Evolutionary conservation across 2,888 invertebrate genomes (phyloP), one percentile per base, ranked within the genome.

Genomic region (Deroplatys truncata): DNA sequence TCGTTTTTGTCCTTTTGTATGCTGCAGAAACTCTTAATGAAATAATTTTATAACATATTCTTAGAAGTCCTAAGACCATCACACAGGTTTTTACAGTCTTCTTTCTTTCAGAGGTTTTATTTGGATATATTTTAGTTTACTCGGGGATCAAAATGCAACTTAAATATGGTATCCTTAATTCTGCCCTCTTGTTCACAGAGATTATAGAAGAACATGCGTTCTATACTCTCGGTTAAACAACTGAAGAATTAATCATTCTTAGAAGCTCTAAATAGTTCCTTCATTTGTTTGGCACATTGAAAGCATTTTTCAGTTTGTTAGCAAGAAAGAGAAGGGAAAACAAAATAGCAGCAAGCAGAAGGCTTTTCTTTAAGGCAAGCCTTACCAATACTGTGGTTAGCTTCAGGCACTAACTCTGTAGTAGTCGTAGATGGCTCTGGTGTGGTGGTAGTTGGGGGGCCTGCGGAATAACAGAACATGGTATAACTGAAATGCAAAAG

Each of bases 361-460:
- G 56, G 56, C 56, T 72, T 72, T 72, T 72, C 56, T 72, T 72
- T 72, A 25, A 72, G 56, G 56, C 56, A 72, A 72, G 56, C 56
- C 56, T 72, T 72, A 72, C 56, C 56, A 72, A 72, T 72, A 72
- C 15, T 72, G 56, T 20, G 56, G 56, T 72, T 72, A 72, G 56
- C 56, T 85, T 72, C 56, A 72, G 56, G 56, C 56, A 72, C 56
- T 72, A 72, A 72, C 56, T 89, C 89, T 89, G 85, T 85, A 43
- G 29, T 82, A 20, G 88, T 89, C 88, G 89, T 87, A 25, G 87
- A 83, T 82, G 89, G 90, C 89, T 84, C 90, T 87, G 85, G 82
- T 85, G 90, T 88, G 83, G 89, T 89, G 88, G 90, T 87, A 84
- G 88, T 88, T 29, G 88, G 90, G 86, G 90, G 90, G 90, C 90